Percentiles rank a stretch among this genome's conserved stretches.
phyloP scores from a whole-genome alignment of 2,888 invertebrate species.

The Ellobium chinense region DNA sequence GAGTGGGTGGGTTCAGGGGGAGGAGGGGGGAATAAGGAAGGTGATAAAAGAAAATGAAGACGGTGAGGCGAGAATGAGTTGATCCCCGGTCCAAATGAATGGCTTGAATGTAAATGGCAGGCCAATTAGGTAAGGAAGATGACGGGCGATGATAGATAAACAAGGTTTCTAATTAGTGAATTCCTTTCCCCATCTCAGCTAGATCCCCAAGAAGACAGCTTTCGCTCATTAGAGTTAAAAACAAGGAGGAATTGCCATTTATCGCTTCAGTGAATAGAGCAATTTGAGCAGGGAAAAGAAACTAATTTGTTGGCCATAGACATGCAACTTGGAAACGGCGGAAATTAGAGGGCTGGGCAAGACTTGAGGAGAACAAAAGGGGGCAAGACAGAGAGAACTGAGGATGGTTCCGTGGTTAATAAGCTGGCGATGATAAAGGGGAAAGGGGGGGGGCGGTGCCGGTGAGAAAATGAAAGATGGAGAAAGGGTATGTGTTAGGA shows the following conservation, averaged over 20 bases:
- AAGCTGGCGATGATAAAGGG: neutral
- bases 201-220: constrained; percentile 16
- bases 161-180: constrained; percentile 32
- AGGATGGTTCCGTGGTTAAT: constrained; percentile 2
- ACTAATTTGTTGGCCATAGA: constrained; percentile 28
- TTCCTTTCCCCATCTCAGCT: neutral
- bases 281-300: constrained; percentile 25
- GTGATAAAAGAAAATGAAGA: no score
- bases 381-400: neutral
- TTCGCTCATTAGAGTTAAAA: constrained; percentile 41
- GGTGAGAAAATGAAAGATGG: neutral
- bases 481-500: neutral
- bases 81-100: constrained; percentile 10
- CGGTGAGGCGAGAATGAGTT: neutral
- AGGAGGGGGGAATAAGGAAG: no score
- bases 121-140: constrained; percentile 20
- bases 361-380: neutral
- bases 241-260: constrained; percentile 37
- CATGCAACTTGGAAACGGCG: constrained; percentile 25
- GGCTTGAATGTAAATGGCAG: constrained; percentile 24
- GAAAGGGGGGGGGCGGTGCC: neutral
- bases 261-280: constrained; percentile 38
- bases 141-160: constrained; percentile 23
- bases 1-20: no score
- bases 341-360: constrained; percentile 17